Evolutionary conservation across 2,113 vertebrate species (phyloP).

Genomic region (Onychostruthus taczanowskii): DNA sequence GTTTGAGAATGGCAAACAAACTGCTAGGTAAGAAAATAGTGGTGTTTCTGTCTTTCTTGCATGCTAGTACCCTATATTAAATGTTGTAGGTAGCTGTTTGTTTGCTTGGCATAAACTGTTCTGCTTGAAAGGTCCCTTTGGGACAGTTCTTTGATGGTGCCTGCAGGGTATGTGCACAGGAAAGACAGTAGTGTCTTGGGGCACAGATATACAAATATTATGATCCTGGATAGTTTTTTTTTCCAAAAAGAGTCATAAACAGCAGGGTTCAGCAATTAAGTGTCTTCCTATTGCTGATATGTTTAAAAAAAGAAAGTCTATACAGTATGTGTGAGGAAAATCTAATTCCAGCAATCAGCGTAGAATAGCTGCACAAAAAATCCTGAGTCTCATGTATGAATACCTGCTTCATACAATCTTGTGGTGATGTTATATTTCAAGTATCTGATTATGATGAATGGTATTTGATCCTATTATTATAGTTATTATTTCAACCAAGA

Average conservation of each 20-base stretch:
- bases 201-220: neutral
- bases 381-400: neutral
- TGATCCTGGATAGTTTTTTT: neutral
- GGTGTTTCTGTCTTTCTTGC: neutral
- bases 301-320: neutral
- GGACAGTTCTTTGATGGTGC: constrained; percentile 11
- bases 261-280: neutral
- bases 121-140: constrained; percentile 16
- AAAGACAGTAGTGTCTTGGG: neutral
- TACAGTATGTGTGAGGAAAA: neutral
- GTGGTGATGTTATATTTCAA: neutral
- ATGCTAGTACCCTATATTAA: neutral
- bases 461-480: neutral
- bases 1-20: neutral
- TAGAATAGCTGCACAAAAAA: neutral
- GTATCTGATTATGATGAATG: neutral
- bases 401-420: neutral
- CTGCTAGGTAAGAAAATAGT: neutral
- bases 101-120: constrained; percentile 24
- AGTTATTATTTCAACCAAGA: neutral
- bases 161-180: neutral
- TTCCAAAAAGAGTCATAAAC: neutral
- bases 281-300: neutral
- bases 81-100: neutral
- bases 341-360: neutral